Conservation (phyloP, 1,140 invertebrate species). For the Scaptodrosophila lebanonensis region DNA sequence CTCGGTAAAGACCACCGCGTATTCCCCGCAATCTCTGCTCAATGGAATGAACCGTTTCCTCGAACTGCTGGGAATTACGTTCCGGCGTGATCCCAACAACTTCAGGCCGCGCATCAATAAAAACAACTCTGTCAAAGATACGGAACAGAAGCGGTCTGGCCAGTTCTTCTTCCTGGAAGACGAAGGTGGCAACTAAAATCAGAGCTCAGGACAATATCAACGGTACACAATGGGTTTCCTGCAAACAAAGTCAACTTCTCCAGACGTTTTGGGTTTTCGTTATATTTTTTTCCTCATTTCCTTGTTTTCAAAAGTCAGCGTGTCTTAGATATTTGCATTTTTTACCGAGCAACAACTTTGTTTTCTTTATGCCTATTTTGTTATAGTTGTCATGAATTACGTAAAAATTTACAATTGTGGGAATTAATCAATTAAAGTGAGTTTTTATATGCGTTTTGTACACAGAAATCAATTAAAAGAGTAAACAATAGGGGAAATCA, state of each 20-base stretch:
- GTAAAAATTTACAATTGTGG: constrained; percentile 33
- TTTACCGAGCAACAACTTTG: constrained; percentile 38
- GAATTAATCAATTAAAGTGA: constrained; percentile 43
- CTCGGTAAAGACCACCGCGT: constrained; percentile 91
- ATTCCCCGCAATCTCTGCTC: constrained; percentile 94
- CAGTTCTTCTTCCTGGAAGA: constrained; percentile 99
- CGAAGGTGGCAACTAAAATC: constrained; percentile 47
- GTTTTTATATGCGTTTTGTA: constrained; percentile 58
- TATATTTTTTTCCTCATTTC: constrained; percentile 24
- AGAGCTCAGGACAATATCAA: not conserved
- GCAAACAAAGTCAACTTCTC: constrained; percentile 6
- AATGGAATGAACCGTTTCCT: constrained; percentile 99
- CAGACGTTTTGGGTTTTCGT: constrained; percentile 10
- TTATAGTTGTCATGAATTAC: constrained; percentile 50
- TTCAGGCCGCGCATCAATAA: constrained; percentile 99
- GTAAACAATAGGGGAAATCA: constrained; percentile 40
- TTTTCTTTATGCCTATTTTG: constrained; percentile 41
- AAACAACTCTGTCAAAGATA: constrained; percentile 96
- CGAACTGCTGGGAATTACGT: constrained; percentile 97
- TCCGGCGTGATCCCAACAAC: constrained; percentile 98
- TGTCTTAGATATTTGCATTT: constrained; percentile 29
- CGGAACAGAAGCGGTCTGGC: constrained; percentile 97
- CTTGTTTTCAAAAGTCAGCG: constrained; percentile 26
- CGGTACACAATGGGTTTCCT: not conserved
- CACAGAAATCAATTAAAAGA: constrained; percentile 46